Conservation (phyloP, 2,797 vertebrate species). For the Paratrypauchen microcephalus region DNA sequence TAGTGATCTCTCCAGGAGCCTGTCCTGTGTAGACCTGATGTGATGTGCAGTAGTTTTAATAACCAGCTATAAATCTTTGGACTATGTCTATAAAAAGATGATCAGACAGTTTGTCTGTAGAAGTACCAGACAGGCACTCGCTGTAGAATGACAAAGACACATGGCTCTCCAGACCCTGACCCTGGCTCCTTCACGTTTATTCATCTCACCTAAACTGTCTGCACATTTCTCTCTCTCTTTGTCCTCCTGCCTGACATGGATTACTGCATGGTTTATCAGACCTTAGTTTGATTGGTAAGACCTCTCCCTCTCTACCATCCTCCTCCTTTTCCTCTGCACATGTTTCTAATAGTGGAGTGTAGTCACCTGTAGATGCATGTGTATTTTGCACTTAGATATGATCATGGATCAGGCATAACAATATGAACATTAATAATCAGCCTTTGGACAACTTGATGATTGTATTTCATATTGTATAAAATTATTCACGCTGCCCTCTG, state of each 20-base stretch:
- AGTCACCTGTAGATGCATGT: conserved; percentile 3
- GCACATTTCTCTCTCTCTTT: conserved; percentile 60
- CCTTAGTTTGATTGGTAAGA: conserved; percentile 84
- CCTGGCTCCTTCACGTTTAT: conserved; percentile 58
- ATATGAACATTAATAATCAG: not conserved
- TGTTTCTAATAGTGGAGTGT: conserved; percentile 22
- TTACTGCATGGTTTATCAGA: conserved; percentile 82
- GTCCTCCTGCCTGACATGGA: conserved; percentile 73
- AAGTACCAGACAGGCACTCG: too few relatives aligned
- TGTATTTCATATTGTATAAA: too few relatives aligned
- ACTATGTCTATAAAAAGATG: too few relatives aligned
- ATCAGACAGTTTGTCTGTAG: too few relatives aligned
- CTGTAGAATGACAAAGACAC: not conserved
- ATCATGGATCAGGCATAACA: not conserved
- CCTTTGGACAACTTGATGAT: too few relatives aligned
- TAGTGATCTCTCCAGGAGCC: too few relatives aligned
- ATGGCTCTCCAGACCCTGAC: conserved; percentile 20
- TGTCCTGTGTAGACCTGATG: too few relatives aligned
- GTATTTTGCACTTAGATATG: not conserved
- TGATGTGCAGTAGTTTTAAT: too few relatives aligned
- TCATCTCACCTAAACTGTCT: conserved; percentile 72
- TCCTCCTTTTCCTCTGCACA: conserved; percentile 34
- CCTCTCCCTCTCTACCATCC: conserved; percentile 65
- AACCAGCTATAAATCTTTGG: too few relatives aligned
- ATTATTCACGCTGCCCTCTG: too few relatives aligned